phyloP scores from a whole-genome alignment of 1,140 invertebrate species.

The Tetragonula clypearis region DNA sequence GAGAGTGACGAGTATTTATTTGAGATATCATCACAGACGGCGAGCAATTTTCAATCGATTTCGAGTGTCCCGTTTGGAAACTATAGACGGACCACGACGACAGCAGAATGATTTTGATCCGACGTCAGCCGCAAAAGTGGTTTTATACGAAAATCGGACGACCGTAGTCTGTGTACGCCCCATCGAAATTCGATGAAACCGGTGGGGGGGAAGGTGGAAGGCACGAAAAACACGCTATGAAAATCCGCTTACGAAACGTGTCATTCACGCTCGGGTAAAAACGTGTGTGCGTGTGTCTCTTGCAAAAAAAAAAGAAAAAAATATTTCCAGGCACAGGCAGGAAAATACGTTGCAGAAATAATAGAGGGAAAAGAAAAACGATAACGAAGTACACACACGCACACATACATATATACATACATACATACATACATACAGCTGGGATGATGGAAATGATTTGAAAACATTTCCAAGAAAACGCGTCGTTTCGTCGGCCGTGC shows the following conservation, averaged over 20 bases:
- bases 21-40: no score
- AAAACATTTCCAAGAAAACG: slow-evolving; percentile 24
- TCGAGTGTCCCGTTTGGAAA: neutral
- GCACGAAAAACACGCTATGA: slow-evolving; percentile 42
- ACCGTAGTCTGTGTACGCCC: neutral
- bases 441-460: neutral
- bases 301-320: slow-evolving; percentile 8
- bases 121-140: slow-evolving; percentile 15
- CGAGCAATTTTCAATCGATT: neutral
- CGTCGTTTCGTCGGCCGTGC: neutral
- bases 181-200: slow-evolving; percentile 61
- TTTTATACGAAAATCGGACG: slow-evolving; percentile 4
- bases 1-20: no score
- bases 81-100: no score
- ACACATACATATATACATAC: neutral
- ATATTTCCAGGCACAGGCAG: slow-evolving; percentile 15
- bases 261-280: neutral
- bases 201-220: no score
- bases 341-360: neutral
- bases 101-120: slow-evolving; percentile 11
- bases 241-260: slow-evolving; percentile 58
- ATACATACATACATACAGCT: no score
- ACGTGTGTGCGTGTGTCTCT: slow-evolving; percentile 13
- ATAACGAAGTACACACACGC: slow-evolving; percentile 48
- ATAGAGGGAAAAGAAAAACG: slow-evolving; percentile 7